Conservation (phyloP, 2,113 vertebrate genomes). For the Reinhardtius hippoglossoides region DNA sequence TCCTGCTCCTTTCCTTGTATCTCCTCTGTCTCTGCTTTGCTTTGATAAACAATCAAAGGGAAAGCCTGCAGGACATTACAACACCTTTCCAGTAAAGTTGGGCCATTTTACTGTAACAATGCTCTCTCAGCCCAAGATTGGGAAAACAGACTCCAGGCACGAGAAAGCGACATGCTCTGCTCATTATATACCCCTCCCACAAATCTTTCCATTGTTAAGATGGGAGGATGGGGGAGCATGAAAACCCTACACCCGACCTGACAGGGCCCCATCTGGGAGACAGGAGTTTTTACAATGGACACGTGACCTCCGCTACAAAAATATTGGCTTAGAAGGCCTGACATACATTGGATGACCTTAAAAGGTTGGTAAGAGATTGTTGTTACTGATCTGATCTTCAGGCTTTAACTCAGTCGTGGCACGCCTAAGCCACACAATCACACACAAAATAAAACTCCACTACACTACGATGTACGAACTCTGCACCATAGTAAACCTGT, state of each 20-base stretch:
- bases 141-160: slow-evolving; percentile 52
- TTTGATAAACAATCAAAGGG: slow-evolving; percentile 37
- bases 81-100: slow-evolving; percentile 38
- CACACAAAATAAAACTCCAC: slow-evolving; percentile 7
- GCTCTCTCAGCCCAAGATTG: slow-evolving; percentile 41
- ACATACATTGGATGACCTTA: slow-evolving; percentile 32
- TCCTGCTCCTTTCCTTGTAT: slow-evolving; percentile 3
- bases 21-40: slow-evolving; percentile 17
- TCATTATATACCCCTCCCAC: slow-evolving; percentile 54
- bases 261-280: slow-evolving; percentile 53
- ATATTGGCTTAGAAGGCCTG: slow-evolving; percentile 49
- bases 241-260: slow-evolving; percentile 49
- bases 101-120: slow-evolving; percentile 38
- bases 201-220: slow-evolving; percentile 67
- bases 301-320: slow-evolving; percentile 51
- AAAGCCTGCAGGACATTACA: slow-evolving; percentile 36
- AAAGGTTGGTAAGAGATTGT: slow-evolving; percentile 16
- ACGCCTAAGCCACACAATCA: neutral
- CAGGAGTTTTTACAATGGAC: slow-evolving; percentile 57
- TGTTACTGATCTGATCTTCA: slow-evolving; percentile 5
- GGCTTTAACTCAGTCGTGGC: neutral
- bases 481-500: neutral
- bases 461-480: neutral
- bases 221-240: slow-evolving; percentile 17
- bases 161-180: slow-evolving; percentile 52